Conservation (phyloP, 2,797 vertebrate species). For the Bryconaethiops microstoma region DNA sequence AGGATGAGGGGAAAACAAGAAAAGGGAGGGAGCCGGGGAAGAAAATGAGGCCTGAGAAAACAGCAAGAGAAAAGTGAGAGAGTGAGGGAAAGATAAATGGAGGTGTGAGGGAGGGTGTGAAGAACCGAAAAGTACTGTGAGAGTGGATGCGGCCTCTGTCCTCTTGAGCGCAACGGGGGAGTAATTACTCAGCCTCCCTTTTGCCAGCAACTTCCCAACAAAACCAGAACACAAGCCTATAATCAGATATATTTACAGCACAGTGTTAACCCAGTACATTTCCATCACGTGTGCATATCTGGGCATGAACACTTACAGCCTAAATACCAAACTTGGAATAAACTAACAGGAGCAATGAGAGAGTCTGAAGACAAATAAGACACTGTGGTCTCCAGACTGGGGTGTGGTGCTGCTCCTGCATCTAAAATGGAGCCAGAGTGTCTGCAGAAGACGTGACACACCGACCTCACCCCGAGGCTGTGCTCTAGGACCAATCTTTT, state of each 20-base stretch:
- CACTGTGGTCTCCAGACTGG: conserved; percentile 37
- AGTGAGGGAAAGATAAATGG: background rate
- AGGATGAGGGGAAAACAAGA: conserved; percentile 3
- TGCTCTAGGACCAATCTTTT: conserved; percentile 22
- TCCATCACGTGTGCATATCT: conserved; percentile 3
- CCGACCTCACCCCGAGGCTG: conserved; percentile 24
- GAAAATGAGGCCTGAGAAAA: background rate
- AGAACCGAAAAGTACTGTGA: background rate
- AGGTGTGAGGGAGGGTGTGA: conserved; percentile 2
- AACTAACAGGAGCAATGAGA: conserved; percentile 37
- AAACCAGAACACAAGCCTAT: conserved; percentile 44
- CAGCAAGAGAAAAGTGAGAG: background rate
- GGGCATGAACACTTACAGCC: background rate
- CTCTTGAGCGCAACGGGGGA: conserved; percentile 47
- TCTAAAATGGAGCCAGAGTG: conserved; percentile 33
- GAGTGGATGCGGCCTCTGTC: conserved; percentile 19
- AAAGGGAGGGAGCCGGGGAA: background rate
- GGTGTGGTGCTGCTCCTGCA: conserved; percentile 38
- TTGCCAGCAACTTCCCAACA: conserved; percentile 42
- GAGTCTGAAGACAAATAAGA: conserved; percentile 40
- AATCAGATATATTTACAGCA: conserved; percentile 39
- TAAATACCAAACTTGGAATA: conserved; percentile 44
- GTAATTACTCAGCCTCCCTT: conserved; percentile 54
- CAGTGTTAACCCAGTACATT: conserved; percentile 44
- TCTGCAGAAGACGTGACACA: conserved; percentile 22